Conservation (phyloP, 2,888 invertebrate species). For the Brassicogethes aeneus region DNA sequence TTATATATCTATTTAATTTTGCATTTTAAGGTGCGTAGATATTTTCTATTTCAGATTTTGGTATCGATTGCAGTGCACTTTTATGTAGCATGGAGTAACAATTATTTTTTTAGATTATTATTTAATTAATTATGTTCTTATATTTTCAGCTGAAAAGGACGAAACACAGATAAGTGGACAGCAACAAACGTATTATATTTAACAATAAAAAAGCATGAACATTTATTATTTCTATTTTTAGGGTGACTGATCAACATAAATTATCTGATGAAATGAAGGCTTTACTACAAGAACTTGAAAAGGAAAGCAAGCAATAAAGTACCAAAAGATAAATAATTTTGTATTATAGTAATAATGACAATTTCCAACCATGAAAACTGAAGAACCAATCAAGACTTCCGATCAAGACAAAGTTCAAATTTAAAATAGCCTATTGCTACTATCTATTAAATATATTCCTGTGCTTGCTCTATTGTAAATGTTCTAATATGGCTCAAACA, state of each 20-base stretch:
- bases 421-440: background rate
- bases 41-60: conserved; percentile 15
- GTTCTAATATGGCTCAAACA: conserved; percentile 3
- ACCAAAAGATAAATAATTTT: conserved; percentile 7
- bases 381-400: too few species aligned
- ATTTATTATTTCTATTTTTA: too few species aligned
- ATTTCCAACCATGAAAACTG: conserved; percentile 1
- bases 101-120: conserved; percentile 10
- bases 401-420: too few species aligned
- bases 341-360: background rate
- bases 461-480: conserved; percentile 3
- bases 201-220: too few species aligned
- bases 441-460: too few species aligned
- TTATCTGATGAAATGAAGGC: conserved; percentile 40
- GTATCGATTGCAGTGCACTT: conserved; percentile 17
- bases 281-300: conserved; percentile 37
- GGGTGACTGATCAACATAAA: conserved; percentile 36
- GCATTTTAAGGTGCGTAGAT: too few species aligned
- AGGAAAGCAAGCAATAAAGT: conserved; percentile 37
- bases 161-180: conserved; percentile 20
- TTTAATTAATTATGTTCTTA: conserved; percentile 13
- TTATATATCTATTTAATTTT: too few species aligned
- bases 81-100: conserved; percentile 16
- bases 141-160: conserved; percentile 33
- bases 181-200: background rate